Conservation (phyloP, 1,140 invertebrate genomes). For the Brachionus sp. region DNA sequence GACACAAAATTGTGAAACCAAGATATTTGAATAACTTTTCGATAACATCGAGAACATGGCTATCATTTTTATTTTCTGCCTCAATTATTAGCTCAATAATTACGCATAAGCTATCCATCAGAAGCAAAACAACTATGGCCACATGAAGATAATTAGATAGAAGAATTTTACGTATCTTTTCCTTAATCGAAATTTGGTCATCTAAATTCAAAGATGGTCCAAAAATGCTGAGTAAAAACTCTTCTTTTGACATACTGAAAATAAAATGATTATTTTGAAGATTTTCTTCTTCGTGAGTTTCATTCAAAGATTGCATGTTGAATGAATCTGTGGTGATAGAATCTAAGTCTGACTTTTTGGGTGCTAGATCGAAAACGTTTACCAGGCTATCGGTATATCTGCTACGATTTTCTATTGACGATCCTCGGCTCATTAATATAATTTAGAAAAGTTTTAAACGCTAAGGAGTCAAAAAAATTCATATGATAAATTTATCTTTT, state of each 20-base stretch:
- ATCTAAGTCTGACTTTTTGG: neutral
- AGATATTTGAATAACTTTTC: neutral
- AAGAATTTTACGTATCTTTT: slow-evolving; percentile 2
- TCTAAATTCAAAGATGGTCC: neutral
- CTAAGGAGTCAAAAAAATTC: neutral
- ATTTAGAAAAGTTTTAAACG: neutral
- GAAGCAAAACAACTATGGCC: neutral
- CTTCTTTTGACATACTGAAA: neutral
- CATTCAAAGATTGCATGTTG: neutral
- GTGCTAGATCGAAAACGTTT: neutral
- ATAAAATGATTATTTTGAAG: neutral
- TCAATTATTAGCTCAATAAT: slow-evolving; percentile 24
- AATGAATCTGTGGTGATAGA: neutral
- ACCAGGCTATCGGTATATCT: neutral
- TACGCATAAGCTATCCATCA: slow-evolving; percentile 28
- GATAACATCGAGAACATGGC: neutral
- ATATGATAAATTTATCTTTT: neutral
- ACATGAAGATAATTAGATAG: slow-evolving; percentile 36
- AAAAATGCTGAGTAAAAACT: neutral
- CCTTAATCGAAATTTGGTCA: neutral
- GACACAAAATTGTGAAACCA: slow-evolving; percentile 19
- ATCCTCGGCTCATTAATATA: neutral
- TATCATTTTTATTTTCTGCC: slow-evolving; percentile 3
- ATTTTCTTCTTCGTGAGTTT: neutral
- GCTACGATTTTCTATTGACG: neutral